Evolutionary conservation across 2,888 invertebrate genomes (phyloP), one percentile per base, ranked within the genome.

Genomic region (Sphaeridia pumilis): DNA sequence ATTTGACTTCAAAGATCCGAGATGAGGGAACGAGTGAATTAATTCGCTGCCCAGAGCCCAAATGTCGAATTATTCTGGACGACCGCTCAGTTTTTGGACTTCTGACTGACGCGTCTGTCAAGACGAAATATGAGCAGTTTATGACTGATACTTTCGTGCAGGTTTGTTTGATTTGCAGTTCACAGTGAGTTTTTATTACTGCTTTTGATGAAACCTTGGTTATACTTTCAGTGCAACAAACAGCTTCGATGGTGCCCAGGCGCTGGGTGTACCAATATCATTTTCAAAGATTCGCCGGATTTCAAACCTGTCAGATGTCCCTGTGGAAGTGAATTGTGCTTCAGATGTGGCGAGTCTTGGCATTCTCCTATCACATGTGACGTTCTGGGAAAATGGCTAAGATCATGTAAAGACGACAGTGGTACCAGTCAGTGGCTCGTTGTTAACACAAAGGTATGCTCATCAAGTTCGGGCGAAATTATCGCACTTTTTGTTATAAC

Each of bases 71-170:
- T 70, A 77, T 94, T 67, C 92, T 95, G 54, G 94, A 95, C 74
- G 94, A 95, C 76, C 89, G 86, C 62, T 90, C 87, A 56, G 94
- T 94, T 54, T 90, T 93, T 85, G 82, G 84, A 67, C 77, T 90
- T 67, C 82, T 89, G 59, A 81, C 82, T 66, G 89, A 89, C 70
- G 78, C 84, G 49, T 82, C 84, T 71, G 89, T 90, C 66, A 84
- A 83, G 72, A 78, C 87, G 67, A 88, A 92, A 74, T 95, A 95
- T 73, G 93, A 94, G 71, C 92, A 93, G 74, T 79, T 94, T 67
- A 93, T 95, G 67, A 92, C 94, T 58, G 94, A 94, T 74, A 93
- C 92, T 76, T 95, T 94, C 75, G 94, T 95, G 59, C 90, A 93
- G 79, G 89, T 89, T 71, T 72, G 72, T 67, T 25, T 36, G n/a